Base-by-base conservation (phyloP, 2,113 vertebrate species). In the Silurus asotus region DNA sequence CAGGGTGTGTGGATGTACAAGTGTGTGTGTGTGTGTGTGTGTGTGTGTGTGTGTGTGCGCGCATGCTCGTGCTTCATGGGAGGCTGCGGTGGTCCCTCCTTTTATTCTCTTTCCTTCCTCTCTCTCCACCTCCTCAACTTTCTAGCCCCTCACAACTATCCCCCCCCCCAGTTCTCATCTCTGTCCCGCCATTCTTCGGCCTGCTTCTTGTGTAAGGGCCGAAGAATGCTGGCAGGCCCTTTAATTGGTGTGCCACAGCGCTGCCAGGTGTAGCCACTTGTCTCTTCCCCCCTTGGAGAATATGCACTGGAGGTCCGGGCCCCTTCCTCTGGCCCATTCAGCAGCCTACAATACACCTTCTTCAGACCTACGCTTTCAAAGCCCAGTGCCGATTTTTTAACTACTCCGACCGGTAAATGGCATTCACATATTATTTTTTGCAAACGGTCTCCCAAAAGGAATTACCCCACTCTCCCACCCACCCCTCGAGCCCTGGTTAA, bases 181-280 rank as follows among this genome's bases (percentile, higher is more conserved):
- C 51, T 69, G 58, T 64, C 80, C 83, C 20, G 23, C 86, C 83
- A 85, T 88, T 90, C 84, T 89, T 89, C 83, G 83, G 74, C 87
- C 56, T 8, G 87, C 89, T 90, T 89, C 88, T 91, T 90, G 88
- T 90, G 81, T 85, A 82, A 86, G 82, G 89, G 82, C 87, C 85
- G 89, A 90, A 91, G 91, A 92, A 91, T 91, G 91, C 91, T 92
- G 91, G 91, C 92, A 91, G 92, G 89, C 89, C 81, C 91, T 93
- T 90, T 94, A 94, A 94, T 95, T 94, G 93, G 93, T 90, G 90
- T 90, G 91, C 92, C 89, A 87, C 91, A 86, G 91, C 91, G 91
- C 91, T 94, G 94, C 94, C 94, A 95, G 94, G 94, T 95, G 94
- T 93, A 94, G 91, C 91, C 94, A 94, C 94, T 95, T 93, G 94